Evolutionary conservation across 2,888 invertebrate genomes (phyloP).

Genomic region (Cyclophora albipunctata): DNA sequence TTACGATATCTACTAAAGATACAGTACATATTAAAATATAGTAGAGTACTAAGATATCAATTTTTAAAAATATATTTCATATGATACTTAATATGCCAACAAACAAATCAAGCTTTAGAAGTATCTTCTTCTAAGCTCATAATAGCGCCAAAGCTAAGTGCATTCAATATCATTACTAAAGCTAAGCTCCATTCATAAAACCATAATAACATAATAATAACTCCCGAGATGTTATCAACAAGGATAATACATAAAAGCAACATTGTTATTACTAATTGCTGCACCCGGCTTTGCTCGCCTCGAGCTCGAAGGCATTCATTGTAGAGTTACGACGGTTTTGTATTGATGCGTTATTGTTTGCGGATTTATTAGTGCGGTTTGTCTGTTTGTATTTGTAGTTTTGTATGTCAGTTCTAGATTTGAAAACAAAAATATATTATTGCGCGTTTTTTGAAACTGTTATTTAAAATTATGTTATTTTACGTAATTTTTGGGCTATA

Average conservation of each 20-base stretch:
- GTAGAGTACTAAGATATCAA: too few relatives aligned
- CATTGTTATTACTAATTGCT: conserved; percentile 55
- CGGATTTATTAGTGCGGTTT: neutral
- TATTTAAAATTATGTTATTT: too few relatives aligned
- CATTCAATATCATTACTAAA: conserved; percentile 2
- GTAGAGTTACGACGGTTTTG: conserved; percentile 33
- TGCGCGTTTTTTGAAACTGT: too few relatives aligned
- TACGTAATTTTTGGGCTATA: too few relatives aligned
- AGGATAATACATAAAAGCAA: conserved; percentile 44
- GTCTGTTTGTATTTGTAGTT: neutral
- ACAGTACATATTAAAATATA: too few relatives aligned
- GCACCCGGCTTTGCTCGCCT: conserved; percentile 50
- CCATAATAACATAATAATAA: conserved; percentile 25
- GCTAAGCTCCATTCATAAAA: conserved; percentile 10
- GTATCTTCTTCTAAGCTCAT: too few relatives aligned
- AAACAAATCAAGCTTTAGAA: too few relatives aligned
- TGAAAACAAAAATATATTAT: neutral
- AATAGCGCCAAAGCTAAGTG: too few relatives aligned
- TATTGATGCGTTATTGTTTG: conserved; percentile 1
- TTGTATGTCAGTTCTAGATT: neutral
- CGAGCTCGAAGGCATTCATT: conserved; percentile 36
- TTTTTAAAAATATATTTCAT: too few relatives aligned
- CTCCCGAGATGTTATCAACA: conserved; percentile 37
- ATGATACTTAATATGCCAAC: too few relatives aligned
- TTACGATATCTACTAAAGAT: too few relatives aligned